Base-by-base conservation (phyloP, 2,888 invertebrate species). In the Odontothrips loti region DNA sequence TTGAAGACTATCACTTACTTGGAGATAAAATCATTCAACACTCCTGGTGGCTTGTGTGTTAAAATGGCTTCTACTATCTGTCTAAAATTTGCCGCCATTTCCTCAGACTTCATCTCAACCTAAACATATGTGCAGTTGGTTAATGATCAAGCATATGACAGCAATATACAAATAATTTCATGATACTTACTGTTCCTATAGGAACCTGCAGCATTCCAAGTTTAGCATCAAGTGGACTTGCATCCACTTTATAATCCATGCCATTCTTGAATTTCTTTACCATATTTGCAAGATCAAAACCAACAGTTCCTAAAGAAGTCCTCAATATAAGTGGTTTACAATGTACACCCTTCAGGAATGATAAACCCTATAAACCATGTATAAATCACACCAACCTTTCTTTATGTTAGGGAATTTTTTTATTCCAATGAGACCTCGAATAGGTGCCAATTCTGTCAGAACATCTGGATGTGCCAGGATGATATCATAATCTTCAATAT, bases 391-490 rank as follows among this genome's bases (percentile, higher is more conserved):
- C 83, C 68, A 83, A 87, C 87, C 87, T 82, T 84, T 85, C 82
- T 85, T 85, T 34, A 84, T 82, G 80, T 90, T 93, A 0, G 96
- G 96, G 87, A 95, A 95, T 84, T 91, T 92, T 83, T 89, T 91
- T 85, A 93, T 95, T 90, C 34, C 34, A 43, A 96, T 89, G 79
- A 96, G 86, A 1, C 96, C 96, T 83, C 95, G 90, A 82, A 96
- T 88, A 0, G 91, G 89, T 1, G 94, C 91, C 63, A 96, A 86
- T 80, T 96, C 96, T 0, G 94, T 91, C 80, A 95, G 86, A 83
- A 96, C 93, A 85, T 93, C 92, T 0, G 94, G 93, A 88, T 96
- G 95, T 0, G 95, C 94, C 20, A 96, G 88, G 11, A 94, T 86
- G 85, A 90, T 92, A 84, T 95, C 91, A 86, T 92, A 96, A 84